phyloP scores from a whole-genome alignment of 2,113 vertebrate genomes.

The Bufo bufo region DNA sequence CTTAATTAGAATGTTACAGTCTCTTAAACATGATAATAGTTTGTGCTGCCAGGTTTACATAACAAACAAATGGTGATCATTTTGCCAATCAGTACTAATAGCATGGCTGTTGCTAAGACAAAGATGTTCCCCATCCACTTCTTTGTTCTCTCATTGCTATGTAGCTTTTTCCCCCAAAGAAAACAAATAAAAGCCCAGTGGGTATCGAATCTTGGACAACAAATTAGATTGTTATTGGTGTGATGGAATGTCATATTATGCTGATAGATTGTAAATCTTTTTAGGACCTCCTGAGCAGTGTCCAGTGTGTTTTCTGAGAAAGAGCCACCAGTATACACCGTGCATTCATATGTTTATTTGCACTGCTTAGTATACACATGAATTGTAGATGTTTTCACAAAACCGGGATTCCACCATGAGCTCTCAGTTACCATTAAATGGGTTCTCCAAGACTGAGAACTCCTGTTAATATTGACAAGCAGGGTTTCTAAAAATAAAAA shows the following conservation, averaged over 20 bases:
- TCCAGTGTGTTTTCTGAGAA: background rate
- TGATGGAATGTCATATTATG: background rate
- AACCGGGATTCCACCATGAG: background rate
- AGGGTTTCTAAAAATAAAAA: too few relatives aligned
- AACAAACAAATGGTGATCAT: conserved; percentile 24
- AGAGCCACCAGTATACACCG: background rate
- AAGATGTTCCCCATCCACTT: background rate
- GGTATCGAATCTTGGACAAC: background rate
- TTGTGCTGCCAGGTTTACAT: conserved; percentile 18
- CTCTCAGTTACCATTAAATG: background rate
- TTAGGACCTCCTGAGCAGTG: background rate
- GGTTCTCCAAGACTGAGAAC: too few relatives aligned
- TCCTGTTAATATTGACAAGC: too few relatives aligned
- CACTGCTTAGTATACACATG: background rate
- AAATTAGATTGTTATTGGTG: background rate
- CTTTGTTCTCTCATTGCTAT: conserved; percentile 13
- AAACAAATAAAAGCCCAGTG: background rate
- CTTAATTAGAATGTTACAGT: conserved; percentile 1
- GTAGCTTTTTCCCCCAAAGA: background rate
- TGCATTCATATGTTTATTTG: background rate
- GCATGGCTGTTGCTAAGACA: conserved; percentile 1
- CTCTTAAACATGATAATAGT: conserved; percentile 22
- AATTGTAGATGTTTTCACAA: background rate
- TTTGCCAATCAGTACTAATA: conserved; percentile 22
- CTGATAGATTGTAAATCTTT: background rate